These are phyloP conservation scores for Melitaea athalia DNA, from an alignment of 2,888 invertebrate species.

Conservation along the genomic window DNA sequence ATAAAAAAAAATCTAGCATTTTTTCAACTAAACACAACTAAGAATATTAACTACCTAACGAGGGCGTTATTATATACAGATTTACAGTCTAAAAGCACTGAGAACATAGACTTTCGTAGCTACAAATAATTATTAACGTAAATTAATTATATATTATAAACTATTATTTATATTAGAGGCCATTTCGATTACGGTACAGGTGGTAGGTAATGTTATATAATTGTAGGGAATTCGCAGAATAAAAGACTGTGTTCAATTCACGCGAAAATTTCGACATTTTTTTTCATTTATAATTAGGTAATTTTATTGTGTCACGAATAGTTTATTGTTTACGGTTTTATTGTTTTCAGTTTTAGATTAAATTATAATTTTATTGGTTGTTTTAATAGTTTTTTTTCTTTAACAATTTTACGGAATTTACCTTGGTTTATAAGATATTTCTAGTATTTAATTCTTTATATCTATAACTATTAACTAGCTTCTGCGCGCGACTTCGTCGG, in stretches of 20 bases:
- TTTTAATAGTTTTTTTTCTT: no score
- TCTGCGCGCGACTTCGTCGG: no score
- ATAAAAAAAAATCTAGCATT: no score
- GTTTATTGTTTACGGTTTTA: background rate
- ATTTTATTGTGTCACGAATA: background rate
- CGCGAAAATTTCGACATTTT: conserved; percentile 9
- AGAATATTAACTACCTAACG: background rate
- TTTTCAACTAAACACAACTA: background rate
- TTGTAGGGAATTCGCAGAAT: background rate
- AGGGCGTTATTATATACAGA: background rate
- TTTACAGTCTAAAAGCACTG: background rate
- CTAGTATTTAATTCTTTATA: no score
- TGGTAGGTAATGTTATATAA: conserved; percentile 8
- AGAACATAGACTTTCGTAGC: conserved; percentile 7
- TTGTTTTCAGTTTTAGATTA: background rate
- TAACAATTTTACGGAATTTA: no score
- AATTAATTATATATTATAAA: conserved; percentile 15
- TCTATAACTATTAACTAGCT: no score
- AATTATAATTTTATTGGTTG: no score
- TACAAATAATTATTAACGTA: conserved; percentile 9
- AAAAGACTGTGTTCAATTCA: conserved; percentile 2
- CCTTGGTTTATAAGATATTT: no score
- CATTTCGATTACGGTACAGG: conserved; percentile 11
- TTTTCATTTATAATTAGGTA: conserved; percentile 2
- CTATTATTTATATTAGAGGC: conserved; percentile 14